Evolutionary conservation across 2,888 invertebrate genomes (phyloP), one percentile per base, ranked within the genome.

Genomic region (Calliopum simillimum): DNA sequence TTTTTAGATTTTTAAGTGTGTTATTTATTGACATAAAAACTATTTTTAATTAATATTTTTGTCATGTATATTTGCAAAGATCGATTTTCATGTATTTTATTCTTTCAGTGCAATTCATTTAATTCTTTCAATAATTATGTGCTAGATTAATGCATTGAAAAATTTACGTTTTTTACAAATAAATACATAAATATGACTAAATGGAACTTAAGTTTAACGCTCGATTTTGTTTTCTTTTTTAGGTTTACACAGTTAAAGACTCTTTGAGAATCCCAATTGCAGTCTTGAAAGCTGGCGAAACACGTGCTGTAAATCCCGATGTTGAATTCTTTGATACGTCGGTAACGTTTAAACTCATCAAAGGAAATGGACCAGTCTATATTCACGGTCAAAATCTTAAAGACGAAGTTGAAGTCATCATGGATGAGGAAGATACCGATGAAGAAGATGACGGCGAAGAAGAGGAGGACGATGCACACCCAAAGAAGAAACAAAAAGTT

Each of bases 271-370:
- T 94, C 78, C 95, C 95, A 4, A 92, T 95, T 74, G 94, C 94
- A 66, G 90, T 94, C 58, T 87, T 95, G 79, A 94, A 94, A 87
- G 91, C 91, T 44, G 94, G 94, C 5, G 92, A 93, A 81, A 90
- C 90, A 51, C 88, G 92, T 79, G 92, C 93, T 79, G 92, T 91
- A 73, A 91, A 92, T 83, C 89, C 94, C 71, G 94, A 95, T 85
- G 89, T 95, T 74, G 93, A 94, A 82, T 95, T 95, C 86, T 94
- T 94, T 11, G 95, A 95, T 86, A 93, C 94, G 63, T 94, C 94
- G 65, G 94, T 95, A 75, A 94, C 93, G 74, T 94, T 95, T 84
- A 92, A 92, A 79, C 89, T 95, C 72, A 88, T 91, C 75, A 91
- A 92, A 88, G 92, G 92, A 68, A 89, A 88, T 75, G 95, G 95